Percentiles rank a stretch among this genome's conserved stretches.
Conservation (phyloP, 2,888 invertebrate genomes). For the Tetramorium bicarinatum region DNA sequence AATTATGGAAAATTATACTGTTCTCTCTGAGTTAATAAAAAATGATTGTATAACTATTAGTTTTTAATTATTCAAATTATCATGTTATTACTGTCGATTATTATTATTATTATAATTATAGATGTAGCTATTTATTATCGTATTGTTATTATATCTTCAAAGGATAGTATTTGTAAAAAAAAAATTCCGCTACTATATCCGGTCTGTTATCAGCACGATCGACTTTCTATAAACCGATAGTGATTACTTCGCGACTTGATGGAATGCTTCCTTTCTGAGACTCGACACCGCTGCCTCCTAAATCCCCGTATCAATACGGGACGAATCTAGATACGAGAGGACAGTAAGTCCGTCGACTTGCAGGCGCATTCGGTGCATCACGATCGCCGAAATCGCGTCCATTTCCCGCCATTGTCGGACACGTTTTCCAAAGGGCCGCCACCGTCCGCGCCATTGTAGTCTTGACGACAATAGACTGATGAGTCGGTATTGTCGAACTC, state of each 20-base stretch:
- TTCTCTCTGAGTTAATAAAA: neutral
- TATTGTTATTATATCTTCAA: neutral
- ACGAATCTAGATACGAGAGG: slow-evolving; percentile 21
- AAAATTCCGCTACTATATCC: neutral
- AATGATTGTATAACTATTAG: neutral
- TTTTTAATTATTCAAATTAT: neutral
- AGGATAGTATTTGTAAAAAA: neutral
- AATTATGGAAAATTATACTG: neutral
- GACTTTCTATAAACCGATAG: slow-evolving; percentile 33
- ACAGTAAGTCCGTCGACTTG: slow-evolving; percentile 7
- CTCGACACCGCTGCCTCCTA: slow-evolving; percentile 2
- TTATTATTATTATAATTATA: neutral
- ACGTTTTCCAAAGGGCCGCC: slow-evolving; percentile 72
- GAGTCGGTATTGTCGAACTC: slow-evolving; percentile 79
- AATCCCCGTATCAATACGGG: slow-evolving; percentile 33
- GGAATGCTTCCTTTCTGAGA: neutral
- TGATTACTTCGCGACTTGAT: slow-evolving; percentile 14
- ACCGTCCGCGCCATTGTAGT: slow-evolving; percentile 71
- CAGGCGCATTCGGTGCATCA: slow-evolving; percentile 58
- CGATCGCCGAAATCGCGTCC: slow-evolving; percentile 58
- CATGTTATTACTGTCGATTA: neutral
- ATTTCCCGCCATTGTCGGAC: slow-evolving; percentile 60
- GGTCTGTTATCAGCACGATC: neutral
- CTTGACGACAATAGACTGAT: slow-evolving; percentile 78
- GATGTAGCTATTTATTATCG: neutral